Evolutionary conservation across 2,888 invertebrate genomes (phyloP), one percentile per base, ranked within the genome.

Genomic region (Peribatodes rhomboidaria): DNA sequence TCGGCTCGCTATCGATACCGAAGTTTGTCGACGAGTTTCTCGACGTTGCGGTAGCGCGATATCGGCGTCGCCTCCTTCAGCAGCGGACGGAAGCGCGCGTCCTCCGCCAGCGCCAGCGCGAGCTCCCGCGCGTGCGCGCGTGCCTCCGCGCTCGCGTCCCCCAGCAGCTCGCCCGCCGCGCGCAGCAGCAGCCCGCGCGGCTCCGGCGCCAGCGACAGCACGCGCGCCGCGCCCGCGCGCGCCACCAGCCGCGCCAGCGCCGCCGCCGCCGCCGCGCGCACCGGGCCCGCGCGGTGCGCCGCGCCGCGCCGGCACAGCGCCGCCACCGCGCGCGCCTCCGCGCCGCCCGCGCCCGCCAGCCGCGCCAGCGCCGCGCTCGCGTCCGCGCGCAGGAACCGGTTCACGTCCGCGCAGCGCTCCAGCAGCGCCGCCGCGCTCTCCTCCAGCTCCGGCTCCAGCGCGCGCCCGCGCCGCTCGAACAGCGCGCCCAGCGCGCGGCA

Each of bases 351-450:
- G 62, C 97, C 96, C 63, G 98, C 96, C 95, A 99, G 96, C 13
- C 95, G 94, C 76, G 96, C 97, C 44, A 99, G 88, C 0, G 98
- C 97, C 10, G 94, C 94, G 62, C 96, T 96, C 2, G 98, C 97
- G 87, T 99, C 99, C 37, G 97, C 97, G 20, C 98, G 94, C 55
- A 99, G 94, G 84, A 99, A 99, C 75, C 96, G 96, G 89, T 98
- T 99, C 8, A 98, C 98, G 81, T 99, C 99, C 0, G 98, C 98
- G 54, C 98, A 97, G 67, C 98, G 96, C 74, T 97, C 97, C 33
- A 99, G 94, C 62, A 99, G 89, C 10, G 97, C 96, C 20, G 94
- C 95, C 0, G 96, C 96, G 55, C 98, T 94, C 81, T 98, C 97
- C 80, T 99, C 99, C 58, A 98, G 92, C 87, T 99, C 98, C 91